Conservation (phyloP, 2,113 vertebrate genomes). For the Picathartes gymnocephalus region DNA sequence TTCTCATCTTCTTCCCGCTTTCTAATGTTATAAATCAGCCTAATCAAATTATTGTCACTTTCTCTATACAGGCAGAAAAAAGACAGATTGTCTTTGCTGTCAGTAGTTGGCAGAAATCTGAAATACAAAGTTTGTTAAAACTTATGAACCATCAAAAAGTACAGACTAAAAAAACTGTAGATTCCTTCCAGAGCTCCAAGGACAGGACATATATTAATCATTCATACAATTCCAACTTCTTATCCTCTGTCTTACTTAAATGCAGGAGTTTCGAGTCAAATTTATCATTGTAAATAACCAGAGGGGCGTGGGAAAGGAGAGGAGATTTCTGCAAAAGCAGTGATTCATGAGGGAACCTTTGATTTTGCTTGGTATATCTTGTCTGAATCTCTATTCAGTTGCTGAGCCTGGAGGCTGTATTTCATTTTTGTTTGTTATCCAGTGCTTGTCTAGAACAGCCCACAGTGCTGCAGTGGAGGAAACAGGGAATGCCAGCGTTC, state of each 20-base stretch:
- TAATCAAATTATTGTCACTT: conserved; percentile 17
- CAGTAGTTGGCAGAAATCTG: not conserved
- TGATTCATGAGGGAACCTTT: not conserved
- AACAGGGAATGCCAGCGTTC: fast-evolving
- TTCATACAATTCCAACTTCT: not conserved
- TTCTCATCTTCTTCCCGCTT: not conserved
- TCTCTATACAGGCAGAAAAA: not conserved
- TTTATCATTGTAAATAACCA: not conserved
- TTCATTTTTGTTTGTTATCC: not conserved
- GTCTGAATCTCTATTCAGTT: not conserved
- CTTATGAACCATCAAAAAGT: not conserved
- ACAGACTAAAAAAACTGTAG: not conserved
- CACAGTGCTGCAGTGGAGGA: not conserved
- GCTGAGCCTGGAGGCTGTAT: not conserved
- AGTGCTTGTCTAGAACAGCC: not conserved
- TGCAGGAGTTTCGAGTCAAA: not conserved
- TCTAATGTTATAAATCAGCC: conserved; percentile 19
- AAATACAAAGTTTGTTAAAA: not conserved
- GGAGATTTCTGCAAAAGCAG: not conserved
- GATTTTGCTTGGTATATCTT: not conserved
- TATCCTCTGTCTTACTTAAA: not conserved
- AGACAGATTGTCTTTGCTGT: not conserved
- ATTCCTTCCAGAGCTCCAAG: not conserved
- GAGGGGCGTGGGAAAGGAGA: not conserved
- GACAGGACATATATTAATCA: not conserved